A percentile compares a stretch with the other conserved stretches of the same genome.
phyloP scores from a whole-genome alignment of 2,113 vertebrate genomes.

The Erpornis zantholeuca region DNA sequence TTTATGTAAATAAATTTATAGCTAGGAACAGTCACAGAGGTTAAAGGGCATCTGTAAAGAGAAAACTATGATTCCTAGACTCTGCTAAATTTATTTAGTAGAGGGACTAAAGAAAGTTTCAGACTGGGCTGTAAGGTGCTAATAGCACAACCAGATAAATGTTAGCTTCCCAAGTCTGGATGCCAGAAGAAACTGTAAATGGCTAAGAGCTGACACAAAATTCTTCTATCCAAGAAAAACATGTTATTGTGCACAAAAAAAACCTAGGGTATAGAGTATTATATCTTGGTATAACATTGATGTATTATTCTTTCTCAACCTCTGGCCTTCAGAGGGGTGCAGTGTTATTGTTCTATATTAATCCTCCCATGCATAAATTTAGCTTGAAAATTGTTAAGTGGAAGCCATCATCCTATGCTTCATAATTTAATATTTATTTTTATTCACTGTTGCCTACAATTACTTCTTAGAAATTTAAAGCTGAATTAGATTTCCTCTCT shows the following conservation, averaged over 20 bases:
- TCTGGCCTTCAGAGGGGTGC: neutral
- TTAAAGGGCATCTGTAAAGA: conserved; percentile 41
- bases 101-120: conserved; percentile 10
- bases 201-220: conserved; percentile 24
- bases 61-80: conserved; percentile 39
- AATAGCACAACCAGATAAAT: conserved; percentile 66
- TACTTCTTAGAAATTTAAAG: neutral
- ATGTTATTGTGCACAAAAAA: neutral
- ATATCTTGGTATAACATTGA: neutral
- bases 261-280: neutral
- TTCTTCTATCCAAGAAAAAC: conserved; percentile 42
- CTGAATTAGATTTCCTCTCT: neutral
- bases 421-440: neutral
- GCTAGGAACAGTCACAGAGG: conserved; percentile 9
- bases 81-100: conserved; percentile 42
- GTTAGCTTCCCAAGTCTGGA: conserved; percentile 55
- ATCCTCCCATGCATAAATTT: neutral
- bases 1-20: conserved; percentile 28
- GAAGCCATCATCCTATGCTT: neutral
- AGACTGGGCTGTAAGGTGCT: conserved; percentile 56
- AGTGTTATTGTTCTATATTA: conserved; percentile 17
- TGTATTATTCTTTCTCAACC: neutral
- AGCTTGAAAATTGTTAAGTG: conserved; percentile 6
- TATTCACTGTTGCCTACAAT: neutral
- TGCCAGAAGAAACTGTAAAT: conserved; percentile 65